Conservation (phyloP, 2,888 invertebrate species). For the Yponomeuta evonymella region DNA sequence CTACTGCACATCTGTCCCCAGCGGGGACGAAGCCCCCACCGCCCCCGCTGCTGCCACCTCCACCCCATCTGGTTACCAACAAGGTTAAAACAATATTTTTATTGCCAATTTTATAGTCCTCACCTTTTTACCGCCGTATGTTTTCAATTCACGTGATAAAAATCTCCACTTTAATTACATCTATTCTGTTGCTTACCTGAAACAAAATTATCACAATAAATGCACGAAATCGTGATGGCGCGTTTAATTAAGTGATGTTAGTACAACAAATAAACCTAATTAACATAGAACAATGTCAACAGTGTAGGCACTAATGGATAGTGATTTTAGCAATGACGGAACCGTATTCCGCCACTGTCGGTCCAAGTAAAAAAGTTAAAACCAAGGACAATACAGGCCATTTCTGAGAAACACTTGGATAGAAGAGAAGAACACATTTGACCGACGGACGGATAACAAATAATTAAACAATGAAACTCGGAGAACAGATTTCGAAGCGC, state of each 20-base stretch:
- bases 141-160: neutral
- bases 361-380: neutral
- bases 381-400: neutral
- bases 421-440: neutral
- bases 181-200: neutral
- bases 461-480: slow-evolving; percentile 51
- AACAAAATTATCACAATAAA: neutral
- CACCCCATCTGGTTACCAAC: neutral
- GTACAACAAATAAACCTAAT: too few relatives aligned
- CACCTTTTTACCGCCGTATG: neutral
- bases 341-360: neutral
- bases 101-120: neutral
- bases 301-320: too few relatives aligned
- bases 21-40: neutral
- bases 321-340: too few relatives aligned
- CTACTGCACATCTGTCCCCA: slow-evolving; percentile 7
- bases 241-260: neutral
- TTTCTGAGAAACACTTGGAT: neutral
- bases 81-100: neutral
- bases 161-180: neutral
- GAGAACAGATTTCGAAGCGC: slow-evolving; percentile 43
- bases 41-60: neutral
- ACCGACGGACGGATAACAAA: slow-evolving; percentile 26
- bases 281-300: too few relatives aligned
- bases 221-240: neutral